These are phyloP conservation scores for Odontomyia ornata DNA, from an alignment of 2,888 invertebrate genomes.

Conservation along the genomic window DNA sequence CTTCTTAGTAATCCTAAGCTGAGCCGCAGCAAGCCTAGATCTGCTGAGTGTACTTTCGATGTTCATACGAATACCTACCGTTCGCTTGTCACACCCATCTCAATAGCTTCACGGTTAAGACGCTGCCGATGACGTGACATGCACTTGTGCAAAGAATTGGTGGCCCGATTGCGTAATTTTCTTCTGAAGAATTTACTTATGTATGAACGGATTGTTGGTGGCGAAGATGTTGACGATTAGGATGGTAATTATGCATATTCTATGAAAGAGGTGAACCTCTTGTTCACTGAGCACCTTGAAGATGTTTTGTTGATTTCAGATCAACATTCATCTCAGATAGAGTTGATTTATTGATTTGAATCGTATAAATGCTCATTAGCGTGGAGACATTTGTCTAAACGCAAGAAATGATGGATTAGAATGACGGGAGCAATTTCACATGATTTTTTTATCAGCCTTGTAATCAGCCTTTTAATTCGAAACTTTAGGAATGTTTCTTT, in stretches of 20 bases:
- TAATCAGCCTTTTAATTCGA: no score
- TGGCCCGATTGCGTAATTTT: conserved; percentile 21
- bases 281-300: not conserved
- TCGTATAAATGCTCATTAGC: not conserved
- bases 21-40: no score
- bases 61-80: conserved; percentile 3
- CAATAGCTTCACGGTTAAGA: conserved; percentile 1
- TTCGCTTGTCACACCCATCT: conserved; percentile 25
- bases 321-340: conserved; percentile 3
- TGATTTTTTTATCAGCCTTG: no score
- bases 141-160: conserved; percentile 29
- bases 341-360: not conserved
- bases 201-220: not conserved
- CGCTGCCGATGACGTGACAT: conserved; percentile 11
- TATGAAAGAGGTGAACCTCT: conserved; percentile 13
- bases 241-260: conserved; percentile 4
- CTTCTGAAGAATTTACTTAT: conserved; percentile 8
- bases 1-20: no score
- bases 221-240: conserved; percentile 5
- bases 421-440: no score
- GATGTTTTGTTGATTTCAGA: not conserved
- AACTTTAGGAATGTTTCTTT: no score
- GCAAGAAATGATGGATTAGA: no score
- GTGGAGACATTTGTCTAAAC: not conserved
- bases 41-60: not conserved